Base-by-base conservation (phyloP, 2,888 invertebrate genomes). In the Callosobruchus maculatus region DNA sequence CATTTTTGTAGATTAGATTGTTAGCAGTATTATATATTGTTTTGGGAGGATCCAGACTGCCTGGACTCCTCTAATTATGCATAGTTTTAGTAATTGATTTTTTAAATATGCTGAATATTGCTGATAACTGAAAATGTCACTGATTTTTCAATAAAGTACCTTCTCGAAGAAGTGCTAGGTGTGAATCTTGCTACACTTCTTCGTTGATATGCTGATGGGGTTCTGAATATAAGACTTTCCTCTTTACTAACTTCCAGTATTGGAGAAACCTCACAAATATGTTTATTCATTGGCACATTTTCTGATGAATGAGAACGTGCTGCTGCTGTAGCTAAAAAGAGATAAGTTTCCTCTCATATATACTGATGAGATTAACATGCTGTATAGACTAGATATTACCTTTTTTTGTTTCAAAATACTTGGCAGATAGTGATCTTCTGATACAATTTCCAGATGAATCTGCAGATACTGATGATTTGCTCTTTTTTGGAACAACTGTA, bases 201-300 rank as follows among this genome's bases (percentile, higher is more conserved):
- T 67, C 80, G 72, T 26, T 78, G 74, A 71, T 81, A 78, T n/a
- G 81, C 79, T 49, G 78, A 78, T 2, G 81, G 81, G 21, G 81
- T 81, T 75, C 79, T 80, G 71, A 80, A 80, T 49, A 74, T 21
- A 21, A 78, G 73, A 31, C 68, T 76, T 2, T 68, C 70, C 67
- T 74, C 72, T 13, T 22, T 31, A 70, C 74, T 77, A 0, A 76
- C 74, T 74, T 79, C 78, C 9, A 73, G 21, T 69, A 79, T 78
- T 21, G 79, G 78, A n/a, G 78, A 78, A 26, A 77, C 70, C 20
- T 68, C 70, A 20, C 2, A 13, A 49, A 18, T 0, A 49, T 3
- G 49, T 49, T 49, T 49, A 49, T 49, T 49, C 1, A 13, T 1
- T 13, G 49, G 13, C 13, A 13, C 18, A 7, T 3, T 49, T 49